A percentile compares a stretch with the other conserved stretches of the same genome.
phyloP scores from a whole-genome alignment of 1,140 invertebrate genomes.

The Diorhabda carinulata region DNA sequence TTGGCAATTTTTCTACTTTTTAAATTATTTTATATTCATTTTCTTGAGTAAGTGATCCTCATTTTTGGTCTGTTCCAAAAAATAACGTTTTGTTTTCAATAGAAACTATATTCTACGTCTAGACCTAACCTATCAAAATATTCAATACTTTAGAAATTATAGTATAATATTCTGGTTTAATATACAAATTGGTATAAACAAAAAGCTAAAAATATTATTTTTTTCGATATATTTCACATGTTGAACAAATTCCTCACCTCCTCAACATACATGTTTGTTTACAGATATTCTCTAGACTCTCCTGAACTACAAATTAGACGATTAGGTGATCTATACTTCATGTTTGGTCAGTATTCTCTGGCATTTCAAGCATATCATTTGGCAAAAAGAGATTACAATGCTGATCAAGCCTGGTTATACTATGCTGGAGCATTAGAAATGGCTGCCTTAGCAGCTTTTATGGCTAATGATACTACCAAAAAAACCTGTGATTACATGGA shows the following conservation, averaged over 20 bases:
- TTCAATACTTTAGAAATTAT: background rate
- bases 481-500: constrained; percentile 90
- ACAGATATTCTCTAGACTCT: constrained; percentile 81
- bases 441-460: constrained; percentile 88
- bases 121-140: background rate
- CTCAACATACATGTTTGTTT: constrained; percentile 29
- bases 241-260: constrained; percentile 8
- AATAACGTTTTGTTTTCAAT: no score
- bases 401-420: constrained; percentile 94
- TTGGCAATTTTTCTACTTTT: no score
- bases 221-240: constrained; percentile 14
- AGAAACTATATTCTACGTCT: no score
- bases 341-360: constrained; percentile 90
- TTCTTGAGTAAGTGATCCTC: no score
- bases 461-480: constrained; percentile 72
- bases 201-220: background rate
- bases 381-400: constrained; percentile 93
- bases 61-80: no score
- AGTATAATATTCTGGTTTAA: background rate
- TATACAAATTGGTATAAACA: background rate
- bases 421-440: constrained; percentile 95
- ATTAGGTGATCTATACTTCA: constrained; percentile 91
- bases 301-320: constrained; percentile 89
- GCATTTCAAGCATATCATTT: constrained; percentile 93
- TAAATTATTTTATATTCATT: no score